Conservation (phyloP, 2,113 vertebrate genomes). For the Lasiurus borealis region DNA sequence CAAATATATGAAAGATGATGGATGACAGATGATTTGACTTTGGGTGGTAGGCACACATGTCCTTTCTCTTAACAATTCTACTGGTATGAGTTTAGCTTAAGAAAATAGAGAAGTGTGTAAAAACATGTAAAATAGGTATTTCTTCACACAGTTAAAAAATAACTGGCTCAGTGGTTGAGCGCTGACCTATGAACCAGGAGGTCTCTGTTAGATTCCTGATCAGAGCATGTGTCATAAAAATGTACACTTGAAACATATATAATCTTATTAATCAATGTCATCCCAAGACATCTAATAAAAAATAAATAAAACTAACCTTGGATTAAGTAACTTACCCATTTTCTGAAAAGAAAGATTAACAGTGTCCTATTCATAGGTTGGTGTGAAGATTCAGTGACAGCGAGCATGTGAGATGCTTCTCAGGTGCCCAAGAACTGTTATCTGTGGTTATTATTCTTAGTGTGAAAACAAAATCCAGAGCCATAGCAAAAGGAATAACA, state of each 20-base stretch:
- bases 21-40: background rate
- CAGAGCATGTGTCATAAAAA: background rate
- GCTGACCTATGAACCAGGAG: too few species aligned
- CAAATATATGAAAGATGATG: background rate
- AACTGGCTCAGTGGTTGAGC: too few species aligned
- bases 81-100: constrained; percentile 9
- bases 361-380: background rate
- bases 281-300: background rate
- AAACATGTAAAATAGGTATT: constrained; percentile 18
- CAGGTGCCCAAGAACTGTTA: background rate
- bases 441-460: background rate
- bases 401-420: background rate
- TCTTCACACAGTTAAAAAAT: background rate
- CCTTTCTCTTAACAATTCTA: constrained; percentile 1
- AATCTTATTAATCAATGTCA: background rate
- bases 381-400: background rate
- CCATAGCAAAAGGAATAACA: background rate
- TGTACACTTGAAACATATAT: background rate
- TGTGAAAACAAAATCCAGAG: constrained; percentile 26
- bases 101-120: constrained; percentile 1
- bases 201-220: too few species aligned
- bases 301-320: background rate
- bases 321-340: background rate
- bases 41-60: background rate
- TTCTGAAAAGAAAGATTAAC: background rate